Evolutionary conservation across 2,888 invertebrate species (phyloP).

Genomic region (Caenorhabditis imperialis): DNA sequence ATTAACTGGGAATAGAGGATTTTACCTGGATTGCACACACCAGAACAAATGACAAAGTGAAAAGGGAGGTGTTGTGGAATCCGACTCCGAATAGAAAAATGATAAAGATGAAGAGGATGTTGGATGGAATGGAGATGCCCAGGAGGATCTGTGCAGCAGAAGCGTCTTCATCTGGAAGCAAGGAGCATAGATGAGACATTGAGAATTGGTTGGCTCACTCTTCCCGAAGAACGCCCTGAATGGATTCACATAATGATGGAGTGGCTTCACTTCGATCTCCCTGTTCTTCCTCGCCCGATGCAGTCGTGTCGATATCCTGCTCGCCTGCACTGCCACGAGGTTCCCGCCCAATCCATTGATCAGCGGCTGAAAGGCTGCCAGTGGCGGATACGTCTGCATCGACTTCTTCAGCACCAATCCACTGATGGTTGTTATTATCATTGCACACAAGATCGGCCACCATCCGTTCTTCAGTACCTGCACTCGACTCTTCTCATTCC

Average conservation of each 20-base stretch:
- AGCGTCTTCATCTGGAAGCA: constrained; percentile 68
- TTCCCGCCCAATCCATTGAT: constrained; percentile 76
- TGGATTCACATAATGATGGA: constrained; percentile 53
- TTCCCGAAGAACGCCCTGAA: constrained; percentile 53
- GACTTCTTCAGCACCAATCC: constrained; percentile 71
- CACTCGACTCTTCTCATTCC: too few species aligned
- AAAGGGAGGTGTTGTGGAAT: constrained; percentile 56
- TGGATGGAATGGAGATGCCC: constrained; percentile 67
- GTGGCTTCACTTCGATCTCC: constrained; percentile 35
- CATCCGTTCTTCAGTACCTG: constrained; percentile 65
- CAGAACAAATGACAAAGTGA: constrained; percentile 55
- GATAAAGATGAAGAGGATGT: constrained; percentile 67
- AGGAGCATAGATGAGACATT: too few species aligned
- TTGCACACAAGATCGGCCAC: constrained; percentile 65
- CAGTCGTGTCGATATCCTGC: constrained; percentile 68
- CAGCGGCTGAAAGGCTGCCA: constrained; percentile 74
- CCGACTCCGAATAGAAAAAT: constrained; percentile 63
- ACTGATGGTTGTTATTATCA: constrained; percentile 64
- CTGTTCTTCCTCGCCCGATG: constrained; percentile 64
- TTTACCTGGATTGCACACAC: constrained; percentile 63
- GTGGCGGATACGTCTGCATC: constrained; percentile 63
- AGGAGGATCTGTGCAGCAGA: constrained; percentile 66
- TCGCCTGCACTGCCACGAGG: constrained; percentile 71
- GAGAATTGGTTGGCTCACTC: too few species aligned
- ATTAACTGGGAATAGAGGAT: not conserved